Evolutionary conservation across 2,797 vertebrate genomes (phyloP), one percentile per base, ranked within the genome.

Genomic region (Lagorchestes hirsutus): DNA sequence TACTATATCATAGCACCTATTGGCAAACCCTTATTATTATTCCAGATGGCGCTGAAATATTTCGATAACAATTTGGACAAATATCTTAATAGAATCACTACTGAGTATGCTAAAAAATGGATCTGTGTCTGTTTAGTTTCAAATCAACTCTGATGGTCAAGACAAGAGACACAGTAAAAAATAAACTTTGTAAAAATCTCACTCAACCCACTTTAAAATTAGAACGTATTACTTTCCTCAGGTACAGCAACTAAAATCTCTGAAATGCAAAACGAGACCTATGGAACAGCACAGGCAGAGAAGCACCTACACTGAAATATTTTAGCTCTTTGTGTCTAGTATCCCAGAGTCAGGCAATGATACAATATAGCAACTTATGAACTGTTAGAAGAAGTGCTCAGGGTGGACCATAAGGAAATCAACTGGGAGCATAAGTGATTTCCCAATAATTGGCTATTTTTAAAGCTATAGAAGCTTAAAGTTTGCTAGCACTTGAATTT

Each of bases 401-500:
- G 40, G 3, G 40, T 87, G 22, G 3, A 27, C 22, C 22, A 50
- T 50, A 87, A 8, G 22, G 18, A 82, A 82, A 82, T 82, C 40
- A 82, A 40, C 22, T 46, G 22, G 40, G 40, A 52, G 82, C 46
- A 67, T 55, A 92, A 90, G 24, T 22, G 2, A 90, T 18, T 46
- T 94, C 67, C 59, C 55, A 31, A 55, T 1, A 55, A 58, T 10
- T 24, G 0, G 29, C 55, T 90, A 62, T 93, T 62, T 54, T 56
- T 74, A 40, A 0, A 29, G 14, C 50, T 3, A 91, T 8, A 55
- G 27, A 93, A 94, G 93, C 82, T 87, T 57, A 2, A 90, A 52
- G 50, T 54, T 56, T 91, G 56, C 11, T 67, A 91, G 91, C 93
- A 67, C 50, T 87, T 93, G 54, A 93, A 91, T 96, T 54, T 97